These are phyloP conservation scores for Rotaria macrura DNA, from an alignment of 2,888 invertebrate genomes.

Conservation along the genomic window DNA sequence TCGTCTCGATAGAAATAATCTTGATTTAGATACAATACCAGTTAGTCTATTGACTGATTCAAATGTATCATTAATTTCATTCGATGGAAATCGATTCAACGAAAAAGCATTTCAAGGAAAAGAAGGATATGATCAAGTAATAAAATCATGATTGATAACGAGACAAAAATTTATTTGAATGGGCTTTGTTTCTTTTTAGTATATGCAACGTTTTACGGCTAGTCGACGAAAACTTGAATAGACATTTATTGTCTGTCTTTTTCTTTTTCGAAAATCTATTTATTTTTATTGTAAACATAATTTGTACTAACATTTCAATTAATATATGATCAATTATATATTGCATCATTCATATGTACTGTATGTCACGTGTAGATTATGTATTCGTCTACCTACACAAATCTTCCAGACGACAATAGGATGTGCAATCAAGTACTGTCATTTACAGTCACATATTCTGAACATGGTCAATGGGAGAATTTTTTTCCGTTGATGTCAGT, in stretches of 20 bases:
- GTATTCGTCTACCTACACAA: background rate
- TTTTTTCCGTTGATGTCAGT: no score
- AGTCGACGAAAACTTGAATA: conserved; percentile 8
- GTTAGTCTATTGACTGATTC: background rate
- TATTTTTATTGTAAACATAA: background rate
- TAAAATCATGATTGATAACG: no score
- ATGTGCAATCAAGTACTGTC: background rate
- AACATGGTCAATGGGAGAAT: no score
- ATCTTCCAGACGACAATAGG: background rate
- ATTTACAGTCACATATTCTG: no score
- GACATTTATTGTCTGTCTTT: no score
- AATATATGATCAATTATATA: background rate
- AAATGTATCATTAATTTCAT: background rate
- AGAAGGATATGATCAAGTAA: conserved; percentile 1
- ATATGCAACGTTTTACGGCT: background rate
- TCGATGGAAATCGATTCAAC: background rate
- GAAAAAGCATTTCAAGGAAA: conserved; percentile 1
- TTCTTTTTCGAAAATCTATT: background rate
- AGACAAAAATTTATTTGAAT: background rate
- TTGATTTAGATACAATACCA: background rate
- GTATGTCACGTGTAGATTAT: background rate
- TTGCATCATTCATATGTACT: no score
- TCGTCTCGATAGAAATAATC: background rate
- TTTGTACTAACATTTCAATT: background rate
- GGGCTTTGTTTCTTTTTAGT: background rate